These are phyloP conservation scores for Rhabdornis inornatus DNA, from an alignment of 2,113 vertebrate species.

Conservation along the genomic window DNA sequence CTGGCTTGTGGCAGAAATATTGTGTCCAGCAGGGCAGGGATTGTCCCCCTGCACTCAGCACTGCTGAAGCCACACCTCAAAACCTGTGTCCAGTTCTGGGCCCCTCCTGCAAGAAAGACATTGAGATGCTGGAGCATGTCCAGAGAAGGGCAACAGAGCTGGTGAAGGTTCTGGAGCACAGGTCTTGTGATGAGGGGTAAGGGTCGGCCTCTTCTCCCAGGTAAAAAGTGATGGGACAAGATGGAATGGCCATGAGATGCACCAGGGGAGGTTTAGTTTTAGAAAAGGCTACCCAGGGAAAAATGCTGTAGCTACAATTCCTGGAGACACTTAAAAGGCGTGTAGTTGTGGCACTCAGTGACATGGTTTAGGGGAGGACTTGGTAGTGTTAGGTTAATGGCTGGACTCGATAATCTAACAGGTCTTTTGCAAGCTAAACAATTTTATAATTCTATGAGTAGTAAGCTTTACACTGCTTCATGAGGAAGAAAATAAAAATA, in stretches of 20 bases:
- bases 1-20: neutral
- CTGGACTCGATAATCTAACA: neutral
- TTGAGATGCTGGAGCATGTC: neutral
- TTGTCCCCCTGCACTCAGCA: too few relatives aligned
- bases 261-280: neutral
- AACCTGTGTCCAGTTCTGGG: neutral
- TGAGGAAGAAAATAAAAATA: neutral
- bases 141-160: neutral
- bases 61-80: neutral
- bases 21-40: neutral
- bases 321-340: neutral
- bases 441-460: neutral
- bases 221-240: neutral
- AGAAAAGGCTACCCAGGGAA: neutral
- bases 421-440: neutral
- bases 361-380: neutral
- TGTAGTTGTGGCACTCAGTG: neutral
- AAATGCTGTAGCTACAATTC: too few relatives aligned
- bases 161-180: neutral
- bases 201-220: neutral
- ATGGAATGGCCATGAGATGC: neutral
- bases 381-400: neutral
- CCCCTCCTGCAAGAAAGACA: neutral
- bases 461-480: neutral
- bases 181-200: fast-evolving